Percentiles rank a stretch among this genome's conserved stretches.
Conservation (phyloP, 2,797 vertebrate species). For the Odontamblyopus lacepedii region DNA sequence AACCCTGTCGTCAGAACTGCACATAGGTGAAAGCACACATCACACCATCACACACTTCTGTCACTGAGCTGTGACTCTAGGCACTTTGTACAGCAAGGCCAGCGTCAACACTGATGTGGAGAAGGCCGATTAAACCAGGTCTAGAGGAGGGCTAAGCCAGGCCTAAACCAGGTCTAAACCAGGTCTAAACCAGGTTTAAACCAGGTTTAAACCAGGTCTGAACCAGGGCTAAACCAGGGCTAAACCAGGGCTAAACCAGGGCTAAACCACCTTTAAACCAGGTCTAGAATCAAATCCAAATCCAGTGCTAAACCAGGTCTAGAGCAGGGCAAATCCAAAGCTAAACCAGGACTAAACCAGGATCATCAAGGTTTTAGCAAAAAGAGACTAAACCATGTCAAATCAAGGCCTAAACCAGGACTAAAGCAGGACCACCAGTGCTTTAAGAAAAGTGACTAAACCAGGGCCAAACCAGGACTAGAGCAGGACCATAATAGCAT, state of each 20-base stretch:
- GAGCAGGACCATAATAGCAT: not conserved
- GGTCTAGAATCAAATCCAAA: not conserved
- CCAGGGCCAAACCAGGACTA: not conserved
- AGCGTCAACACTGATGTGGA: not conserved
- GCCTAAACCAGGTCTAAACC: not conserved
- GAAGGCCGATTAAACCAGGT: not conserved
- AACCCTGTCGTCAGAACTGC: conserved; percentile 85
- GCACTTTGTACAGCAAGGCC: conserved; percentile 11
- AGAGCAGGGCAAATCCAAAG: not conserved
- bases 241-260: too few species aligned
- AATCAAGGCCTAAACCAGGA: not conserved
- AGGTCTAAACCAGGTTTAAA: not conserved
- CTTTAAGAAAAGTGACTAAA: not conserved
- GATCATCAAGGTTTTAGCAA: too few species aligned
- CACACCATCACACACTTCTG: conserved; percentile 15
- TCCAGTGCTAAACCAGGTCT: not conserved
- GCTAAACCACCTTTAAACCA: not conserved
- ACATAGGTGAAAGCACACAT: conserved; percentile 85
- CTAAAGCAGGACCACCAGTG: not conserved
- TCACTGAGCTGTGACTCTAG: conserved; percentile 18
- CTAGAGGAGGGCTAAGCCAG: not conserved
- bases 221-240: not conserved
- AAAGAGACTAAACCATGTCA: too few species aligned
- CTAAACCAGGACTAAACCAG: not conserved
- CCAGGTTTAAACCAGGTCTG: not conserved